Evolutionary conservation across 2,113 vertebrate species (phyloP).

Genomic region (Theristicus caerulescens): DNA sequence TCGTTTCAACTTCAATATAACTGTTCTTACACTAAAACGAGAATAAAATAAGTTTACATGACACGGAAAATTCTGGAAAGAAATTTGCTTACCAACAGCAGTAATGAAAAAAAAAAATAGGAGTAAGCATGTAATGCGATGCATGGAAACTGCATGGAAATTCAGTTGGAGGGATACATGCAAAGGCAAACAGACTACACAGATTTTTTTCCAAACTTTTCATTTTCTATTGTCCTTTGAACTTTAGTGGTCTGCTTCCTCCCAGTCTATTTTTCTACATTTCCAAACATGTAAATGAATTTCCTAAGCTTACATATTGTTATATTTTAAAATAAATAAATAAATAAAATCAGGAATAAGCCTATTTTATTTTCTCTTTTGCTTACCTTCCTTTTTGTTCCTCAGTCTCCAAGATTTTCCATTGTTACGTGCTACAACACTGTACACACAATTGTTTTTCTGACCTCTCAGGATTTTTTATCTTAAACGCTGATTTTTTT

Average conservation of each 20-base stretch:
- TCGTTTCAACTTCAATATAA: background rate
- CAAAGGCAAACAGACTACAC: background rate
- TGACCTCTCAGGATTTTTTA: background rate
- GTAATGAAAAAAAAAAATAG: background rate
- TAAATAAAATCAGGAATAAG: background rate
- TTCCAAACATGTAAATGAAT: background rate
- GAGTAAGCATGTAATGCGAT: background rate
- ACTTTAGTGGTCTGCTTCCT: background rate
- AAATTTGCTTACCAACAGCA: background rate
- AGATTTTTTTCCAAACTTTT: background rate
- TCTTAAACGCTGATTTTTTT: background rate
- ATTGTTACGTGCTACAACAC: background rate
- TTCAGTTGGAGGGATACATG: background rate
- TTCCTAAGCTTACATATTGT: background rate
- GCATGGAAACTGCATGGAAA: background rate
- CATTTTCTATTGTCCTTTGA: background rate
- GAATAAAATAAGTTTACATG: background rate
- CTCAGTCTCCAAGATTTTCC: background rate
- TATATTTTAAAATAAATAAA: background rate
- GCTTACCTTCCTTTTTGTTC: background rate
- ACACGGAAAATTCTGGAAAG: background rate
- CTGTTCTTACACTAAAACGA: background rate
- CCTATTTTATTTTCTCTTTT: background rate
- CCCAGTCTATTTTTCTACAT: background rate
- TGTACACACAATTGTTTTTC: accelerated